Evolutionary conservation across 2,888 invertebrate species (phyloP), one percentile per base, ranked within the genome.

Genomic region (Caenorhabditis doughertyi): DNA sequence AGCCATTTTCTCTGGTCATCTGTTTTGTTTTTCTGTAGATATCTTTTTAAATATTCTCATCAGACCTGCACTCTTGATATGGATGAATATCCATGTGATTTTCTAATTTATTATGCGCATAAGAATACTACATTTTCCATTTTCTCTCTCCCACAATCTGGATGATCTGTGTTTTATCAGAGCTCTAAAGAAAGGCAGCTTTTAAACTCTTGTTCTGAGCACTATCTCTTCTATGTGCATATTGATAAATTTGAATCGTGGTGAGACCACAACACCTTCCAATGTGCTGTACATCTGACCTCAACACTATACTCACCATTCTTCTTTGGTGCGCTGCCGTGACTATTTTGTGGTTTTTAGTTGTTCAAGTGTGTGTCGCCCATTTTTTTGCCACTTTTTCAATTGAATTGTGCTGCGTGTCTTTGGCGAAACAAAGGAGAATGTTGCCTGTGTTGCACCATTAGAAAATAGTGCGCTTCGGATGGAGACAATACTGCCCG

Each of bases 401-500:
- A 79, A 79, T 79, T 65, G 71, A 65, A 72, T 79, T 79, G 72
- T 47, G 56, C 56, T 29, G 25, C 42, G 18, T 49, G 32, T 49
- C 21, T 32, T 27, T 70, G 56, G 39, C 62, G 79, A 79, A 71
- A 79, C 71, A 79, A 79, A 79, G 44, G 71, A 64, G 47, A 25
- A 60, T 32, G 58, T 62, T 42, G 53, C 51, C 58, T 35, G 35
- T 58, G 49, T 49, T 53, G 67, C 76, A 67, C 76, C 67, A 42
- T 51, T 51, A 18, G 42, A 44, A 76, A 56, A 76, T 49, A 76
- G 67, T 67, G 55, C 60, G 5, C 21, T 18, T 25, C 51, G 35
- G 60, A 29, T 21, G 65, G 67, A 76, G 76, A 39, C 35, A 42
- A 53, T n/a, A 44, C 44, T 25, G 13, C 32, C 27, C 47, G 7